Conservation (phyloP, 2,113 vertebrate genomes). For the Trematocara stigmaticum region DNA sequence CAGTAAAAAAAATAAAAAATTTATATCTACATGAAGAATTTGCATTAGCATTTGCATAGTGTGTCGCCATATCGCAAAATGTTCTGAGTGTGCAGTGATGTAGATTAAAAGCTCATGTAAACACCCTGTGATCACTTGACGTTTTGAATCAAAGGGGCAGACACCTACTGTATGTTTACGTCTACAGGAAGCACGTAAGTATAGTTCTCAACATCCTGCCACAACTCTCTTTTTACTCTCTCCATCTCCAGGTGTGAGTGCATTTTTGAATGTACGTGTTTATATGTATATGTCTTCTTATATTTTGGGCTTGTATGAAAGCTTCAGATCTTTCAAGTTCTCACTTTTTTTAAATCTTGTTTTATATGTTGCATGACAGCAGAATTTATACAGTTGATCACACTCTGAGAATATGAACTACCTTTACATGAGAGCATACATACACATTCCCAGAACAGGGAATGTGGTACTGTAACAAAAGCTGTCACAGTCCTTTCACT, state of each 20-base stretch:
- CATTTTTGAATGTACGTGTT: background rate
- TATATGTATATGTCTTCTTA: background rate
- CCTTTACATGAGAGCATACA: background rate
- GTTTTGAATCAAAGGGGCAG: constrained; percentile 18
- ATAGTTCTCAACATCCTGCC: constrained; percentile 50
- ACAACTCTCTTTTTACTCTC: background rate
- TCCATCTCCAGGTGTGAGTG: constrained; percentile 18
- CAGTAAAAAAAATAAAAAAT: background rate
- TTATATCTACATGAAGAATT: background rate
- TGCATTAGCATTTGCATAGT: background rate
- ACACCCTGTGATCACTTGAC: background rate
- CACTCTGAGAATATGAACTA: background rate
- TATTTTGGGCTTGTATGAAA: background rate
- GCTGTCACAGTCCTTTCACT: background rate
- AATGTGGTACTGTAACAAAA: background rate
- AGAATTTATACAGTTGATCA: background rate
- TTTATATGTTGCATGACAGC: background rate
- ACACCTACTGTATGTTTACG: constrained; percentile 19
- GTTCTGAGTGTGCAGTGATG: background rate
- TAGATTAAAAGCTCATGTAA: constrained; percentile 6
- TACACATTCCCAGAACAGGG: background rate
- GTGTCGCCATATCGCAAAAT: background rate
- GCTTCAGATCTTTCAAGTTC: background rate
- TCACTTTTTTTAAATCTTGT: background rate
- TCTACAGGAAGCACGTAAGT: constrained; percentile 53